Conservation (phyloP, 2,888 invertebrate species). For the Andrena chrysosceles region DNA sequence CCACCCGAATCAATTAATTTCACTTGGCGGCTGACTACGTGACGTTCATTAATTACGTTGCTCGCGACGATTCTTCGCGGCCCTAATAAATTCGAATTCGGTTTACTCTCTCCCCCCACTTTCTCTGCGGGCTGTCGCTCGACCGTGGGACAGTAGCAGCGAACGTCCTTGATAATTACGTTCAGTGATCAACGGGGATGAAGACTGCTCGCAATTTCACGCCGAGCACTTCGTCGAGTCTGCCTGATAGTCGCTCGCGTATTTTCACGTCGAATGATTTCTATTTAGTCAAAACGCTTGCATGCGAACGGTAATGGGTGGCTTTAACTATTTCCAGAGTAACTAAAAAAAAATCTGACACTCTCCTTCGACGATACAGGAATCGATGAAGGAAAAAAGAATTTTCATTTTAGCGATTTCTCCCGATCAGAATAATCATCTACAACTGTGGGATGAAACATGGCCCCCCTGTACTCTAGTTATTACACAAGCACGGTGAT, state of each 20-base stretch:
- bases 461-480: neutral
- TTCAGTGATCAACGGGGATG: constrained; percentile 20
- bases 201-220: constrained; percentile 14
- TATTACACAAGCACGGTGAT: neutral
- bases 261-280: neutral
- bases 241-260: neutral
- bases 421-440: neutral
- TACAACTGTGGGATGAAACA: neutral
- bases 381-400: too few species aligned
- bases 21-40: constrained; percentile 47
- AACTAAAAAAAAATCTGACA: too few species aligned
- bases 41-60: constrained; percentile 69
- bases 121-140: constrained; percentile 9
- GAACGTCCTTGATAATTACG: constrained; percentile 59
- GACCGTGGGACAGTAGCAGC: constrained; percentile 8
- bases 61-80: constrained; percentile 48
- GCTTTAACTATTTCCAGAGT: too few species aligned
- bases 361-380: too few species aligned
- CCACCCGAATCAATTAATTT: constrained; percentile 66
- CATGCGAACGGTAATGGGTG: too few species aligned
- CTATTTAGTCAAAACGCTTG: too few species aligned
- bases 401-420: neutral
- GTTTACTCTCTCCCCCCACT: constrained; percentile 1
- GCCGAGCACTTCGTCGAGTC: neutral
- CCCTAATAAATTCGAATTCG: constrained; percentile 52